Evolutionary conservation across 2,113 vertebrate species (phyloP).

Genomic region (Miniopterus natalensis): DNA sequence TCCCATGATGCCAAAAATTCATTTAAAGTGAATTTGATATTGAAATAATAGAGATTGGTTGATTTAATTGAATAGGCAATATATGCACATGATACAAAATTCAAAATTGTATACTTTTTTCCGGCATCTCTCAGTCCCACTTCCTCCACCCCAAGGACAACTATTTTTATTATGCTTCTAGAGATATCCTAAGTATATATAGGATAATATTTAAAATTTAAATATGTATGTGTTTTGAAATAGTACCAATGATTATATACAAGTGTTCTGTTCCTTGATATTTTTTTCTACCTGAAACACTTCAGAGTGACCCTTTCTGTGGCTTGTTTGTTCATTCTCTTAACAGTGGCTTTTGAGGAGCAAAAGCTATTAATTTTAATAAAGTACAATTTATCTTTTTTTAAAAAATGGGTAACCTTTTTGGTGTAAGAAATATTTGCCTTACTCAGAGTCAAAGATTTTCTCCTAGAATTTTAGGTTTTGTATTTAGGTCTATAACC

Average conservation of each 20-base stretch:
- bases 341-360: background rate
- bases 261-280: background rate
- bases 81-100: background rate
- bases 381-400: background rate
- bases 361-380: background rate
- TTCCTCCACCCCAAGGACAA: background rate
- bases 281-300: background rate
- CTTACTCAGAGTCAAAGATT: background rate
- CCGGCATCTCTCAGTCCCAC: background rate
- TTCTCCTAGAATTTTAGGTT: background rate
- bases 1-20: background rate
- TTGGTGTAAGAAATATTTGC: background rate
- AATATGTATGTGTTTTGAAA: background rate
- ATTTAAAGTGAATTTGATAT: constrained; percentile 1
- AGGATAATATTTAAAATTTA: background rate
- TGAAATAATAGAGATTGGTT: background rate
- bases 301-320: background rate
- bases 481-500: constrained; percentile 13
- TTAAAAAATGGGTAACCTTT: background rate
- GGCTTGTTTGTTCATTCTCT: background rate
- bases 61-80: background rate
- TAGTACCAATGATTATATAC: background rate
- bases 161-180: background rate
- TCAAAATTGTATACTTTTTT: background rate
- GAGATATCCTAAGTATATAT: background rate